Evolutionary conservation across 2,888 invertebrate species (phyloP).

Genomic region (Automeris io): DNA sequence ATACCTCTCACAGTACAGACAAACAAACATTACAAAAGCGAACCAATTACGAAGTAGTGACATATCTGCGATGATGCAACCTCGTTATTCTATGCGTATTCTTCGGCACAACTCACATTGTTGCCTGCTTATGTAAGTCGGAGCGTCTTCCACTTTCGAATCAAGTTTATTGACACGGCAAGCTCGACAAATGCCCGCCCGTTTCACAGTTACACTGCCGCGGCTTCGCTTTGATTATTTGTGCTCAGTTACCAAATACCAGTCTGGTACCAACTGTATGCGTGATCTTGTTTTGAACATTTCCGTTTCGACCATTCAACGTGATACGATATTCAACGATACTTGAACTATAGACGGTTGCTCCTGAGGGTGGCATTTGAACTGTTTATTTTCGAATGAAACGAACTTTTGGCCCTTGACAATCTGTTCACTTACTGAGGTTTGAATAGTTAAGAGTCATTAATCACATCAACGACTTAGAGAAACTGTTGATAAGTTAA

Average conservation of each 20-base stretch:
- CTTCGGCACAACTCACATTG: conserved; percentile 57
- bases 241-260: conserved; percentile 17
- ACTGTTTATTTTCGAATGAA: background rate
- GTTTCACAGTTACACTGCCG: conserved; percentile 68
- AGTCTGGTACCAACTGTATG: conserved; percentile 23
- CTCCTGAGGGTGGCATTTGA: background rate
- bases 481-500: conserved; percentile 50
- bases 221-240: conserved; percentile 61
- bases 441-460: conserved; percentile 26
- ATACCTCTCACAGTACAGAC: too few relatives aligned
- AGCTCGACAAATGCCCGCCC: conserved; percentile 67
- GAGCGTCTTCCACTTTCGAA: conserved; percentile 77
- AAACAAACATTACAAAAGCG: conserved; percentile 6
- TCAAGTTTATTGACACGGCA: conserved; percentile 77
- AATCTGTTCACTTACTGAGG: background rate
- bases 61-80: conserved; percentile 21
- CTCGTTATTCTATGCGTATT: conserved; percentile 31
- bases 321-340: too few relatives aligned
- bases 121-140: conserved; percentile 73
- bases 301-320: conserved; percentile 25
- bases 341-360: conserved; percentile 22
- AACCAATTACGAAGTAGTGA: conserved; percentile 7
- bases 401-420: background rate
- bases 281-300: conserved; percentile 39
- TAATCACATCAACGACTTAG: conserved; percentile 40